Percentiles rank a stretch among this genome's conserved stretches.
Evolutionary conservation across 2,797 vertebrate genomes (phyloP).

Genomic region (Linurgus olivaceus): DNA sequence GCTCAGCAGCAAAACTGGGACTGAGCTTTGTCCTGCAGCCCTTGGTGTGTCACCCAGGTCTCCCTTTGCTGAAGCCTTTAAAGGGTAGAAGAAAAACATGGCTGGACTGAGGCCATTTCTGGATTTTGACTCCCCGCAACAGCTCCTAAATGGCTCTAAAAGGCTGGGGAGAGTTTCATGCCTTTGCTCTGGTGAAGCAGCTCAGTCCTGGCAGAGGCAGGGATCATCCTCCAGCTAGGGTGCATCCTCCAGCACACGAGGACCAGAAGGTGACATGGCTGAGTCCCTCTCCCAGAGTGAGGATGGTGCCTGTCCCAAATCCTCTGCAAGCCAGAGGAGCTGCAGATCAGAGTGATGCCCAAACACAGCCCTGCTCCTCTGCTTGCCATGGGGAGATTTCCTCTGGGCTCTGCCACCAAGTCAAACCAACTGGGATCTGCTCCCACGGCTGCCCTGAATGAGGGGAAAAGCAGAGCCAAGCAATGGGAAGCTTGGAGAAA

Average conservation of each 20-base stretch:
- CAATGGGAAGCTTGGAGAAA: background rate
- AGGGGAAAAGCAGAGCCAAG: background rate
- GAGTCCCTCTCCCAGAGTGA: background rate
- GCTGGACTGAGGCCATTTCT: background rate
- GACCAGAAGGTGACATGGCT: background rate
- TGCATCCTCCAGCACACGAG: background rate
- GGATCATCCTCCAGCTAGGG: background rate
- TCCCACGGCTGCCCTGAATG: background rate
- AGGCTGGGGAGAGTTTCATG: background rate
- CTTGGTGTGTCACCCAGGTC: background rate
- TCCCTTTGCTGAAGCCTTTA: background rate
- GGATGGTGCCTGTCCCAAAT: background rate
- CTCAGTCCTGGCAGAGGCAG: background rate
- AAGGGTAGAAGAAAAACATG: background rate
- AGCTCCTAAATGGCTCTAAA: background rate
- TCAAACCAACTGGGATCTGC: fast-evolving
- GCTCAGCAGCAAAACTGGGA: background rate
- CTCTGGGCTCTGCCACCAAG: background rate
- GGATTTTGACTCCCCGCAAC: background rate
- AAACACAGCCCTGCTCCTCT: fast-evolving
- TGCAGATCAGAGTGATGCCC: background rate
- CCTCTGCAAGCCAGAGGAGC: background rate
- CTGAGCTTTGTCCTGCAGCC: background rate
- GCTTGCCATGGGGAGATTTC: background rate
- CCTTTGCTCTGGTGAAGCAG: background rate